Conservation (phyloP, 2,797 vertebrate species). For the Peromyscus nudipes region DNA sequence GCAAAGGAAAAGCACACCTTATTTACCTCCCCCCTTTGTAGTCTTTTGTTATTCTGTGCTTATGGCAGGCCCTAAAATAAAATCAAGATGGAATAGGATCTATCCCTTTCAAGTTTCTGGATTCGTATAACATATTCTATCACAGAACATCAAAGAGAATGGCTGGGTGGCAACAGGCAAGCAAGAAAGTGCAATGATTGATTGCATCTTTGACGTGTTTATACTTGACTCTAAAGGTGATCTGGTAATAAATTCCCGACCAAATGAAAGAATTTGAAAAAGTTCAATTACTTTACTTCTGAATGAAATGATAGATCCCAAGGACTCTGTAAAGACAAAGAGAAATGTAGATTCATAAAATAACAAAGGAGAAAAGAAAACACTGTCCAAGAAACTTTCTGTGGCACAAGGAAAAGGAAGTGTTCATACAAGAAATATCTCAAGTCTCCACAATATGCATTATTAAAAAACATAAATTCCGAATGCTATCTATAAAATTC, state of each 20-base stretch:
- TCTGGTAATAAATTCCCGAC: neutral
- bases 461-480: neutral
- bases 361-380: neutral
- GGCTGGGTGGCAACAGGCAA: neutral
- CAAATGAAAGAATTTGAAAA: neutral
- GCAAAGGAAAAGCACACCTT: neutral
- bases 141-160: neutral
- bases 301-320: neutral
- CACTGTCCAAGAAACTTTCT: neutral
- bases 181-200: neutral
- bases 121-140: no score
- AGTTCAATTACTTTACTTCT: neutral
- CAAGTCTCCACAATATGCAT: neutral
- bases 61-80: neutral
- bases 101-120: neutral
- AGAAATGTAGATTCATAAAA: neutral
- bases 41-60: neutral
- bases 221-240: neutral
- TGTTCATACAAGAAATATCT: neutral
- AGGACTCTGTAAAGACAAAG: neutral
- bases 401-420: neutral
- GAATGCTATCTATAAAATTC: neutral
- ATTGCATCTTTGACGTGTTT: neutral
- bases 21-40: neutral
- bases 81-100: neutral